Percentiles rank a stretch among this genome's conserved stretches.
Conservation (phyloP, 2,113 vertebrate species). For the Delphinus delphis region DNA sequence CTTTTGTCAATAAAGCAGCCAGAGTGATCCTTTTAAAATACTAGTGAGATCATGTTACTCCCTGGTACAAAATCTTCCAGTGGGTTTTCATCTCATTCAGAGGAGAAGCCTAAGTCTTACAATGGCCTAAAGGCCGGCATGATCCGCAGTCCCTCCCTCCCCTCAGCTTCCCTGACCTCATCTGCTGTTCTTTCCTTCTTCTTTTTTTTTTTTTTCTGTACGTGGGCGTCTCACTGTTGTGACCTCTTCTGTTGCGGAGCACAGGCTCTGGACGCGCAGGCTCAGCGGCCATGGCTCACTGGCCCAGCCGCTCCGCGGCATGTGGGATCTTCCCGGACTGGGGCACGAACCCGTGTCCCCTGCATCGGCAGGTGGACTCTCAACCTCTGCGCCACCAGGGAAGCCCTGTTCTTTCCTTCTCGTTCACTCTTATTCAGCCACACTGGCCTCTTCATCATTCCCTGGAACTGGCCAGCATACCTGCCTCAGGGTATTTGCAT, state of each 20-base stretch:
- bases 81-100: background rate
- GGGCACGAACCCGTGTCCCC: too few species aligned
- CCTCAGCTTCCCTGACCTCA: background rate
- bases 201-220: too few species aligned
- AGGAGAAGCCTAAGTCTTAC: background rate
- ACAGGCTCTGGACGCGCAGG: too few species aligned
- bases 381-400: too few species aligned
- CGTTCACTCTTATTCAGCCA: background rate
- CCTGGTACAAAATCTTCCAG: background rate
- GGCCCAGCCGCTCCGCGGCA: too few species aligned
- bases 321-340: too few species aligned
- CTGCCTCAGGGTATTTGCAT: background rate
- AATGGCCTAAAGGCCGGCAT: fast-evolving
- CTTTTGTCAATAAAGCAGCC: background rate
- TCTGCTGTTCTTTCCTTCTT: background rate
- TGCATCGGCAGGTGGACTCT: too few species aligned
- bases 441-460: background rate
- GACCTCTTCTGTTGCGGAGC: too few species aligned
- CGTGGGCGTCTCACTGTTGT: too few species aligned
- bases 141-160: background rate
- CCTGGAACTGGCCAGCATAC: background rate
- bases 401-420: too few species aligned
- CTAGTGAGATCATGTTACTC: background rate
- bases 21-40: slow-evolving; percentile 10
- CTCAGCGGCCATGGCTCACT: too few species aligned